Evolutionary conservation across 2,888 invertebrate species (phyloP).

Genomic region (Hymenopus coronatus): DNA sequence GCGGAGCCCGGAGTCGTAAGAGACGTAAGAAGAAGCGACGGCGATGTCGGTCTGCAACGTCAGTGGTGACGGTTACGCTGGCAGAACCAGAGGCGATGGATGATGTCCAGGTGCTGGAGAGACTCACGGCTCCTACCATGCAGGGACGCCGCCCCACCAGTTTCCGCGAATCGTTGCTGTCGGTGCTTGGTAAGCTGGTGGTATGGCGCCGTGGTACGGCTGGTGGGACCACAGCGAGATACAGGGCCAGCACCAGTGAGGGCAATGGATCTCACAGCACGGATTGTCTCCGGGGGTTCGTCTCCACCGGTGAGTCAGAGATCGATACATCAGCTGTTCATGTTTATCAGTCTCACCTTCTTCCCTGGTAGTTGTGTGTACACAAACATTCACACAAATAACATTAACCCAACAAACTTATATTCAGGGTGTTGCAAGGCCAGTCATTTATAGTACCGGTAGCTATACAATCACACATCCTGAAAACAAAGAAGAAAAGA

Average conservation of each 20-base stretch:
- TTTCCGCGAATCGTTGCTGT: conserved; percentile 63
- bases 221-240: conserved; percentile 11
- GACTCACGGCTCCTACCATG: neutral
- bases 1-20: neutral
- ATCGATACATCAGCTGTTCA: neutral
- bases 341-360: no score
- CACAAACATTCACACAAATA: no score
- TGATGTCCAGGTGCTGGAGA: conserved; percentile 5
- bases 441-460: no score
- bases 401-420: no score
- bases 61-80: neutral
- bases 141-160: conserved; percentile 43
- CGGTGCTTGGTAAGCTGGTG: conserved; percentile 62
- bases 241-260: conserved; percentile 6
- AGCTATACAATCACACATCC: no score
- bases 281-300: conserved; percentile 47
- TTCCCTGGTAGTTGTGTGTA: no score
- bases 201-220: conserved; percentile 49
- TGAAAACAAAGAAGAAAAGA: no score
- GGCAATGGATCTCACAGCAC: conserved; percentile 37
- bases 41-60: neutral
- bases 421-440: no score
- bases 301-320: conserved; percentile 46
- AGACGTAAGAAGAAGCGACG: conserved; percentile 21
- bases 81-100: conserved; percentile 26